phyloP scores from a whole-genome alignment of 2,888 invertebrate species.

The Nephrotoma flavescens region DNA sequence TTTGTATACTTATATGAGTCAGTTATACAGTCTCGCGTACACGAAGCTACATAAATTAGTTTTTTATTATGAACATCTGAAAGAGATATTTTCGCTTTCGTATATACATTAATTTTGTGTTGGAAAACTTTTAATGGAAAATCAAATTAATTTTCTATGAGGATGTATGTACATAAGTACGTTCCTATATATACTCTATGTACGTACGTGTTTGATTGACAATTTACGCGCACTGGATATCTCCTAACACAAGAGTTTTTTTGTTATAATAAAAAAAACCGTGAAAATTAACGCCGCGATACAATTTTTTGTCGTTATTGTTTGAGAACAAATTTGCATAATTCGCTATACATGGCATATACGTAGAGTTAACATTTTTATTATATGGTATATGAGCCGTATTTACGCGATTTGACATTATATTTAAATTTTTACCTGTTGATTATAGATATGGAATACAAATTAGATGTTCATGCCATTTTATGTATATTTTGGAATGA shows the following conservation, averaged over 20 bases:
- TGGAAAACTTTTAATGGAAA: neutral
- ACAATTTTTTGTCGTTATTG: neutral
- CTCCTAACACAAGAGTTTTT: neutral
- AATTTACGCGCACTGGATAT: neutral
- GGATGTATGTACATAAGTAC: neutral
- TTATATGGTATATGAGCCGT: too few relatives aligned
- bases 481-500: too few relatives aligned
- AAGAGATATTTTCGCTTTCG: neutral
- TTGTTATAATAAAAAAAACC: neutral
- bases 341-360: neutral
- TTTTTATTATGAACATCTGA: neutral
- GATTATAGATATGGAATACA: too few relatives aligned
- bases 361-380: neutral
- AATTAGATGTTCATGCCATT: too few relatives aligned
- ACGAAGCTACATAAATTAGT: neutral
- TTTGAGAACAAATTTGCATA: neutral
- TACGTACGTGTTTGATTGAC: neutral
- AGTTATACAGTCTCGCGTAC: neutral
- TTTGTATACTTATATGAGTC: neutral
- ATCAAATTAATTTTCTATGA: neutral
- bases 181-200: neutral
- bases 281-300: neutral
- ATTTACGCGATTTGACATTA: neutral
- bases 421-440: too few relatives aligned
- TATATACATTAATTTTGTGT: neutral